Evolutionary conservation across 2,888 invertebrate species (phyloP).

Genomic region (Trissoscelio sp.): DNA sequence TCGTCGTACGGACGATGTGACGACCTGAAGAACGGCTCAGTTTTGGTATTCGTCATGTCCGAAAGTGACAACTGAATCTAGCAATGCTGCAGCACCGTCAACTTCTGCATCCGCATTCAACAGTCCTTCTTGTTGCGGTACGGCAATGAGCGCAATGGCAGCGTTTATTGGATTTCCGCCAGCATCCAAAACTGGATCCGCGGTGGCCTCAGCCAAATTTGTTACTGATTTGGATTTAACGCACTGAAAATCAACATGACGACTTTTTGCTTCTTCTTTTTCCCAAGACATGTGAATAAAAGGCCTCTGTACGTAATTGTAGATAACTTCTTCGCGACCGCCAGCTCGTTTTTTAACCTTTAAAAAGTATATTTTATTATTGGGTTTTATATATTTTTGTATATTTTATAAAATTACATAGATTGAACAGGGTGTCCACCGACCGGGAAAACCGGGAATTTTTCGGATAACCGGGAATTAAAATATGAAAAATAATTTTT

Average conservation of each 20-base stretch:
- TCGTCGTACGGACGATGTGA: not conserved
- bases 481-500: too few relatives aligned
- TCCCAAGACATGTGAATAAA: constrained; percentile 99
- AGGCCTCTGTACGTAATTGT: constrained; percentile 99
- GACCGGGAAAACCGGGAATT: too few relatives aligned
- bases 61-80: constrained; percentile 78
- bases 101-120: constrained; percentile 80
- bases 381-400: too few relatives aligned
- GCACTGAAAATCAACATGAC: constrained; percentile 99
- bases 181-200: constrained; percentile 92
- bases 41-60: constrained; percentile 78
- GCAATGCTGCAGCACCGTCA: constrained; percentile 82
- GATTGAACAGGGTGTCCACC: too few relatives aligned
- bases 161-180: constrained; percentile 84
- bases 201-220: constrained; percentile 97
- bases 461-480: too few relatives aligned
- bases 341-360: constrained; percentile 93
- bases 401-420: too few relatives aligned
- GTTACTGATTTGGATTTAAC: constrained; percentile 99
- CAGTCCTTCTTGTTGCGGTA: constrained; percentile 73
- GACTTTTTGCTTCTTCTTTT: constrained; percentile 99
- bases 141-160: constrained; percentile 78
- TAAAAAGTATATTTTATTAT: not conserved
- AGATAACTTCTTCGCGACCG: constrained; percentile 98
- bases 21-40: constrained; percentile 12